These are phyloP conservation scores for Podilymbus podiceps DNA, from an alignment of 2,113 vertebrate genomes.

Conservation along the genomic window DNA sequence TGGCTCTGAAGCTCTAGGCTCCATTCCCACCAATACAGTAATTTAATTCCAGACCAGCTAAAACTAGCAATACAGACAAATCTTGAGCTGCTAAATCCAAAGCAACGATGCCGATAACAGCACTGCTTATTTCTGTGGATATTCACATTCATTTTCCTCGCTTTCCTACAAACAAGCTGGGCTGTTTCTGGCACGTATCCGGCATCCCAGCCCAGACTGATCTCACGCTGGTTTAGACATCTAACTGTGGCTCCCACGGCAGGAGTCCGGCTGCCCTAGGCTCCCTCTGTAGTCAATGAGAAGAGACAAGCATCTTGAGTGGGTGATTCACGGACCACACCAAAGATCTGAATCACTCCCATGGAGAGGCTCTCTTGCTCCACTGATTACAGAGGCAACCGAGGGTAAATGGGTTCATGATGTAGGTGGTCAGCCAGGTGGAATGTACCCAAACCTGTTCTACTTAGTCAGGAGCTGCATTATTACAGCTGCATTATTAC, in stretches of 20 bases:
- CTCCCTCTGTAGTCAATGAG: neutral
- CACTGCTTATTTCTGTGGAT: neutral
- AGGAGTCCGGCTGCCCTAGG: neutral
- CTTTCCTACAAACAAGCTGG: neutral
- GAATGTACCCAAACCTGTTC: constrained; percentile 53
- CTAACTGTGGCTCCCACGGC: neutral
- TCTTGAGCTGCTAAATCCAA: neutral
- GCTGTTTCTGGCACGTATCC: neutral
- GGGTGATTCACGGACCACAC: constrained; percentile 58
- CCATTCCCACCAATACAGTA: neutral
- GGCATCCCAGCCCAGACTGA: neutral
- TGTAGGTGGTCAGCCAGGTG: constrained; percentile 46
- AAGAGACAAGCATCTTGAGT: constrained; percentile 14
- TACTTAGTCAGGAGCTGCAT: neutral
- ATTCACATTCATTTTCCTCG: neutral
- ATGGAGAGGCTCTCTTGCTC: neutral
- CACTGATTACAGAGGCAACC: constrained; percentile 25
- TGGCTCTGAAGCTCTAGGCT: neutral
- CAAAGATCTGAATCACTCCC: constrained; percentile 46
- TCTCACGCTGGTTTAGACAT: neutral
- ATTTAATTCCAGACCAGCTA: neutral
- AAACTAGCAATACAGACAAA: neutral
- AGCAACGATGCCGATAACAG: neutral
- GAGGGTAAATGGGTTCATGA: constrained; percentile 7
- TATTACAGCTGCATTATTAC: neutral